Percentiles rank a stretch among this genome's conserved stretches.
These are phyloP conservation scores for Corydoras maculifer DNA, from an alignment of 2,113 vertebrate genomes.

Conservation along the genomic window DNA sequence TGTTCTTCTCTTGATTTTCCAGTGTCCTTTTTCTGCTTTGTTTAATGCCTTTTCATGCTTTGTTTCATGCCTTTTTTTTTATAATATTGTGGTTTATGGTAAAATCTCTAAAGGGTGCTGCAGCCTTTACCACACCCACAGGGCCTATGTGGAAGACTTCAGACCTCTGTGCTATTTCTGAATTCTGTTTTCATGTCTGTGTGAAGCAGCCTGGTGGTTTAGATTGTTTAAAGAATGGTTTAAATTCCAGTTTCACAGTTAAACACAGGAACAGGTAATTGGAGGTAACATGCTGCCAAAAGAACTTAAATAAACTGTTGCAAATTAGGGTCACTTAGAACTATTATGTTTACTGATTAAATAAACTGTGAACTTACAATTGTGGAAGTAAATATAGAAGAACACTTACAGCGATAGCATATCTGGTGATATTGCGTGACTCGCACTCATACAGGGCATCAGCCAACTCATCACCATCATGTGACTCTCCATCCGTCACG, in stretches of 20 bases:
- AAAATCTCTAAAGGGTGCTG: conserved; percentile 29
- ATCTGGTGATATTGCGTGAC: conserved; percentile 56
- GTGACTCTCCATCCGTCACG: conserved; percentile 92
- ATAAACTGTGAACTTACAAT: not conserved
- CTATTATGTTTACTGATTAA: not conserved
- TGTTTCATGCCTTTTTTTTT: conserved; percentile 19
- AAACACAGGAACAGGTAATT: conserved; percentile 18
- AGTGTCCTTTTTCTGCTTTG: too few relatives aligned
- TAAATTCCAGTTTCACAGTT: conserved; percentile 8
- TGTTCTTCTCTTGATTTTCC: too few relatives aligned
- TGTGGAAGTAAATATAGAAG: not conserved
- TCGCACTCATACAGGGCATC: conserved; percentile 76
- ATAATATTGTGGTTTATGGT: conserved; percentile 50
- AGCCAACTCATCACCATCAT: conserved; percentile 85
- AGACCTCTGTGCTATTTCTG: conserved; percentile 26
- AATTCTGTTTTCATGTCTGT: conserved; percentile 24
- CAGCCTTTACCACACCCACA: conserved; percentile 22
- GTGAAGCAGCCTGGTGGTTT: conserved; percentile 23
- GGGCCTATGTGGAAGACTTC: conserved; percentile 21
- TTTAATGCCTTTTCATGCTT: conserved; percentile 48
- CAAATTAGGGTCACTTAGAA: conserved; percentile 30
- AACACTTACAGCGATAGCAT: conserved; percentile 38
- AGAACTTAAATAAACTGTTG: conserved; percentile 29
- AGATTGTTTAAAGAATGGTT: conserved; percentile 38
- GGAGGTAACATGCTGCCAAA: conserved; percentile 21